Conservation (phyloP, 2,113 vertebrate genomes). For the Centropus unirufus region DNA sequence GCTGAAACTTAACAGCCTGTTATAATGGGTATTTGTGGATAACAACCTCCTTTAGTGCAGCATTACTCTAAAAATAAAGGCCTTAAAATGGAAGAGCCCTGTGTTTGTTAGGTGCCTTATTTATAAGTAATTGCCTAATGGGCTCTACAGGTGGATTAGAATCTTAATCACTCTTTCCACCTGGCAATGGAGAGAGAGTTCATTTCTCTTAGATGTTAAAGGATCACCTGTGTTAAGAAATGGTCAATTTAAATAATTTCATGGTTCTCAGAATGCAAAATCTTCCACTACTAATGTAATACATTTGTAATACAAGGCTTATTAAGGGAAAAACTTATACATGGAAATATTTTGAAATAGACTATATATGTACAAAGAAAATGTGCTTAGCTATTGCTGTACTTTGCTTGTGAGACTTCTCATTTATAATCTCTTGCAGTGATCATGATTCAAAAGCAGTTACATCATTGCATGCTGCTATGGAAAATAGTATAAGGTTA, state of each 20-base stretch:
- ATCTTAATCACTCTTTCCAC: not conserved
- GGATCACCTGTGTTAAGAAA: not conserved
- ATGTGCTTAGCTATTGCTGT: not conserved
- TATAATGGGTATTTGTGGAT: not conserved
- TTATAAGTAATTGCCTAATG: not conserved
- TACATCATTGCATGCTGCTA: not conserved
- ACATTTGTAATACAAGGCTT: not conserved
- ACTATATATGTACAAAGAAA: not conserved
- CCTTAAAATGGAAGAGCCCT: fast-evolving
- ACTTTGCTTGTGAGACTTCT: not conserved
- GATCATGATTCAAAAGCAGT: not conserved
- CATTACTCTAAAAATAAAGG: not conserved
- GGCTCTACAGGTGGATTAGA: not conserved
- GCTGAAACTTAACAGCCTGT: not conserved
- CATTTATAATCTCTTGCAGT: not conserved
- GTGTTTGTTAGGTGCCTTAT: not conserved
- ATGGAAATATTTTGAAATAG: not conserved
- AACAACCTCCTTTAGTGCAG: not conserved
- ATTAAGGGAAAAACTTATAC: not conserved
- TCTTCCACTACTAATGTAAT: not conserved
- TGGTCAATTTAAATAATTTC: not conserved
- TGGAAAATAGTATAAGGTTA: not conserved
- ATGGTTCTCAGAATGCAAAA: not conserved
- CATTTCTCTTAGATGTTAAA: not conserved
- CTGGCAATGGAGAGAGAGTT: not conserved